phyloP scores from a whole-genome alignment of 2,888 invertebrate species.

The Brachynemurus nebulosus region DNA sequence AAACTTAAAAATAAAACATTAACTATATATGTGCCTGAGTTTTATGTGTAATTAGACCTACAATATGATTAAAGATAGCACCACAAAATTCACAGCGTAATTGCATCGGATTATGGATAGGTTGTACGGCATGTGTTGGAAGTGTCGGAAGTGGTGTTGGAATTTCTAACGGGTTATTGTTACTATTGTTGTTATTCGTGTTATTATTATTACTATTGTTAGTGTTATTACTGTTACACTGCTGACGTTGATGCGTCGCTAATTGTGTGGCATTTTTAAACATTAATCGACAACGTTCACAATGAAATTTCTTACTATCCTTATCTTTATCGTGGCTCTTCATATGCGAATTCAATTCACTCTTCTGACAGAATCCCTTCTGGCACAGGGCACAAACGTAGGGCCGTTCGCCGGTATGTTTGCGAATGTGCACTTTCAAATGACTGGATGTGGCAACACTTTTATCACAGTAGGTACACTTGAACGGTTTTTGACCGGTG shows the following conservation, averaged over 20 bases:
- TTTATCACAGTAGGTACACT: neutral
- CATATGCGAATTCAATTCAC: constrained; percentile 1
- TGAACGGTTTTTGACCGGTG: neutral
- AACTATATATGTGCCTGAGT: neutral
- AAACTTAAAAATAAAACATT: neutral
- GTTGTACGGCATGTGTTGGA: neutral
- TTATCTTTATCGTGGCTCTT: neutral
- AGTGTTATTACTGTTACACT: too few species aligned
- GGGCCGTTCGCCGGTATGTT: constrained; percentile 1
- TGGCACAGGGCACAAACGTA: neutral
- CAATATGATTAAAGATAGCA: neutral
- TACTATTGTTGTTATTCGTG: too few species aligned
- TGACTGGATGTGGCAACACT: neutral
- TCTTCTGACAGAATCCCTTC: neutral
- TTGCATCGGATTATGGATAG: too few species aligned
- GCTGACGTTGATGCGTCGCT: neutral
- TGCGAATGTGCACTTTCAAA: constrained; percentile 3
- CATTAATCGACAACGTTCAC: neutral
- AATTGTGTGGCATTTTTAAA: neutral
- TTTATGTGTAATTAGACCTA: constrained; percentile 1
- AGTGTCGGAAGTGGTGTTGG: neutral
- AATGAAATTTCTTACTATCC: neutral
- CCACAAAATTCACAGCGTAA: neutral
- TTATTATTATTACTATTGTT: too few species aligned
- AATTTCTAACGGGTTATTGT: too few species aligned